These are phyloP conservation scores for Spodoptera picta DNA, from an alignment of 2,888 invertebrate species.

Conservation along the genomic window DNA sequence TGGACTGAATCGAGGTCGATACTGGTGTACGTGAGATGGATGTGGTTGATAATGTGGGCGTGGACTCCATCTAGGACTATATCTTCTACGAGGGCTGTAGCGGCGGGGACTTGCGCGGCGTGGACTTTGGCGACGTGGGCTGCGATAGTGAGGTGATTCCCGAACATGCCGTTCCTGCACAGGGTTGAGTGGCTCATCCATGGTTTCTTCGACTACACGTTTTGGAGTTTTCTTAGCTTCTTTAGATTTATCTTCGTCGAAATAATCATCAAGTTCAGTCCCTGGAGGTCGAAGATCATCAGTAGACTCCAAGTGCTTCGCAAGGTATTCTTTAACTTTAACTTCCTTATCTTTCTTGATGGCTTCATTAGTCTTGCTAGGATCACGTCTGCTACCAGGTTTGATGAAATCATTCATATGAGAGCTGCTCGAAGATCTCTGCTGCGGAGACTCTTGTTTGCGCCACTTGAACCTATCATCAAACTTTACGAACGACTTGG, in stretches of 20 bases:
- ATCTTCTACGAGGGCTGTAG: conserved; percentile 32
- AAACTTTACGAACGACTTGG: conserved; percentile 8
- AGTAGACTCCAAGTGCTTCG: conserved; percentile 77
- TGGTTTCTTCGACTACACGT: conserved; percentile 22
- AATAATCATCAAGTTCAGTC: conserved; percentile 83
- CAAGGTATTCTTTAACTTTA: conserved; percentile 81
- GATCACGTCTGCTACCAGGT: conserved; percentile 83
- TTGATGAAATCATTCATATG: conserved; percentile 75
- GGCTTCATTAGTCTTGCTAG: conserved; percentile 81
- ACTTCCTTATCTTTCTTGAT: conserved; percentile 82
- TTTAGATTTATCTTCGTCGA: conserved; percentile 60
- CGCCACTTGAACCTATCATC: conserved; percentile 39
- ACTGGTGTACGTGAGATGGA: conserved; percentile 10
- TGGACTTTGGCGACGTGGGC: conserved; percentile 33
- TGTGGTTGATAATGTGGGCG: conserved; percentile 1
- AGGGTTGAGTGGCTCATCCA: conserved; percentile 18
- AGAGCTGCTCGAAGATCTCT: conserved; percentile 55
- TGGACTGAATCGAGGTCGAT: conserved; percentile 33
- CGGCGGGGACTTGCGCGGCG: conserved; percentile 23
- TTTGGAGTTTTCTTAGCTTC: conserved; percentile 52
- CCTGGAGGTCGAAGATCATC: conserved; percentile 82
- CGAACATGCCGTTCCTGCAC: conserved; percentile 24
- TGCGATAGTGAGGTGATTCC: conserved; percentile 15
- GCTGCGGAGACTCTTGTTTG: conserved; percentile 18
- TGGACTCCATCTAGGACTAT: conserved; percentile 51